These are phyloP conservation scores for Sebastes alutus DNA, from an alignment of 2,797 vertebrate species.

Conservation along the genomic window DNA sequence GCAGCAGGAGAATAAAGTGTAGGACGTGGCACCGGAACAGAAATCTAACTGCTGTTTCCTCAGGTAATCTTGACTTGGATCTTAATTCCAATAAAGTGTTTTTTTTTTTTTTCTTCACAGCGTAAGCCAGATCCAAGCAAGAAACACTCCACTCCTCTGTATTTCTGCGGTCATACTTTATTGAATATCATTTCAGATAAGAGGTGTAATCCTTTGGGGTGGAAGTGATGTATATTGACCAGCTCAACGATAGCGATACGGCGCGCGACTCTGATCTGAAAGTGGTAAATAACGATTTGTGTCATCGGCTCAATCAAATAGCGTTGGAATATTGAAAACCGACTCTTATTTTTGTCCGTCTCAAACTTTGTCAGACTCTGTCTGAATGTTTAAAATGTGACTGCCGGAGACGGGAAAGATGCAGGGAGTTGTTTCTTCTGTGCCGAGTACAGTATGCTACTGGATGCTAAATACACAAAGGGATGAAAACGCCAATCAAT, in stretches of 20 bases:
- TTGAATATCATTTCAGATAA: conserved; percentile 91
- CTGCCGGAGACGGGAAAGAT: neutral
- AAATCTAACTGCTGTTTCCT: conserved; percentile 84
- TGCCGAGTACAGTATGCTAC: neutral
- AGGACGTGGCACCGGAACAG: conserved; percentile 73
- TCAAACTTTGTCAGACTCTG: conserved; percentile 34
- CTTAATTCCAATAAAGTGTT: conserved; percentile 88
- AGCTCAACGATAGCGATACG: conserved; percentile 74
- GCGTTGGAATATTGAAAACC: conserved; percentile 50
- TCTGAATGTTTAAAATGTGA: conserved; percentile 44
- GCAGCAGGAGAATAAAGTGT: conserved; percentile 73
- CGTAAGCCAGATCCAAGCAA: conserved; percentile 78
- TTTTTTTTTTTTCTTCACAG: conserved; percentile 70
- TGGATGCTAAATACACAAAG: neutral
- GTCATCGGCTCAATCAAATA: conserved; percentile 61
- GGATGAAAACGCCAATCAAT: neutral
- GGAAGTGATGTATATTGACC: conserved; percentile 88
- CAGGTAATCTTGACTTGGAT: conserved; percentile 84
- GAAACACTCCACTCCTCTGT: conserved; percentile 81
- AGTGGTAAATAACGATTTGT: conserved; percentile 76
- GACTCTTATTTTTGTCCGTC: conserved; percentile 41
- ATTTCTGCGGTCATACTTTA: conserved; percentile 86
- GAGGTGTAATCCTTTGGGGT: conserved; percentile 85
- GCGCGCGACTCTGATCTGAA: conserved; percentile 60
- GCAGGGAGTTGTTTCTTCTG: neutral